Conservation (phyloP, 2,797 vertebrate genomes). For the Artibeus lituratus region DNA sequence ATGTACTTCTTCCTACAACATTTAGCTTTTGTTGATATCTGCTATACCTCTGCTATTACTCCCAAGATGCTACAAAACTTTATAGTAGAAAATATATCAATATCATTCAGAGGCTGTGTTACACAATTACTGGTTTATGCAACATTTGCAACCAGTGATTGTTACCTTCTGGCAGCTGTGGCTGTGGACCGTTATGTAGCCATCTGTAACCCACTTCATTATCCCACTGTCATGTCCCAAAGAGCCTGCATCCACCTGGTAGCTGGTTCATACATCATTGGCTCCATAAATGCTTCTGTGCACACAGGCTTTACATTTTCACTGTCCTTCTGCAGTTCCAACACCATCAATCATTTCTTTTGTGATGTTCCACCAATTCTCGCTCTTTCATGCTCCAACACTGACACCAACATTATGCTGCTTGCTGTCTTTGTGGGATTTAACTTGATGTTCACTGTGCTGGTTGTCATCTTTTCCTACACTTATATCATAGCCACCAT, state of each 20-base stretch:
- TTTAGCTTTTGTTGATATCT: constrained; percentile 63
- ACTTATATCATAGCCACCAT: neutral
- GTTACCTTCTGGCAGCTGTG: constrained; percentile 50
- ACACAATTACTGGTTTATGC: constrained; percentile 39
- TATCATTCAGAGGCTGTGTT: constrained; percentile 36
- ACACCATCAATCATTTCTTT: constrained; percentile 58
- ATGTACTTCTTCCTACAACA: constrained; percentile 68
- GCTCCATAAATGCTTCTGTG: constrained; percentile 47
- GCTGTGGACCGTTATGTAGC: constrained; percentile 46
- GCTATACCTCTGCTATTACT: constrained; percentile 55
- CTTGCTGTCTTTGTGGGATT: constrained; percentile 36
- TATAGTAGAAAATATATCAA: neutral
- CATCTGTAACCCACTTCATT: constrained; percentile 56
- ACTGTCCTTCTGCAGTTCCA: constrained; percentile 46
- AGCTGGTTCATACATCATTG: neutral
- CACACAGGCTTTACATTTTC: constrained; percentile 59
- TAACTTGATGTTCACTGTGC: neutral
- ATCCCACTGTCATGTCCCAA: neutral
- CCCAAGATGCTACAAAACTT: constrained; percentile 63
- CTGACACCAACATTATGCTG: neutral
- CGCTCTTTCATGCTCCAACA: constrained; percentile 25
- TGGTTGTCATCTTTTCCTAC: constrained; percentile 19
- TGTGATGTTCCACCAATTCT: constrained; percentile 53
- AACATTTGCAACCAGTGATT: constrained; percentile 34
- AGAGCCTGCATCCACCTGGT: constrained; percentile 21